Evolutionary conservation across 2,797 vertebrate species (phyloP).

Genomic region (Brachymystax lenok): DNA sequence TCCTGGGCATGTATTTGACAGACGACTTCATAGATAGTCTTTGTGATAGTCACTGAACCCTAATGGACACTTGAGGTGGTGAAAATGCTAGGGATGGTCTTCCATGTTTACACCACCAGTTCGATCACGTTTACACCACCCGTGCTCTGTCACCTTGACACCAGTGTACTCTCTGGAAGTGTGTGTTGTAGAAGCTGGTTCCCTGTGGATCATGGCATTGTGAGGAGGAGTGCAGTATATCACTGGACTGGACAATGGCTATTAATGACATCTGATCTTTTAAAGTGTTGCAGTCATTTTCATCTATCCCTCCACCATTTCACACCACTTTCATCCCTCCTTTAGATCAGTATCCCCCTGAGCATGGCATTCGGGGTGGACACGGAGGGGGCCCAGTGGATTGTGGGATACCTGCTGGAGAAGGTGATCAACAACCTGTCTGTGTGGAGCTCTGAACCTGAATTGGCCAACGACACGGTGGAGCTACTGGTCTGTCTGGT

Average conservation of each 20-base stretch:
- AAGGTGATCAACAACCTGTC: constrained; percentile 98
- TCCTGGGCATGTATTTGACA: not conserved
- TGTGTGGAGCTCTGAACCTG: constrained; percentile 96
- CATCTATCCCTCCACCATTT: not conserved
- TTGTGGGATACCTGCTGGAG: constrained; percentile 97
- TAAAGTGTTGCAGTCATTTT: not conserved
- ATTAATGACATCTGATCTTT: not conserved
- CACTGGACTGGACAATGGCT: not conserved
- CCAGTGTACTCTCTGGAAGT: not conserved
- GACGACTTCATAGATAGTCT: not conserved
- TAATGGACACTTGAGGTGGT: not conserved
- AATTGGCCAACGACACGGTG: constrained; percentile 95
- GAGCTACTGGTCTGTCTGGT: constrained; percentile 96
- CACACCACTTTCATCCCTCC: constrained; percentile 23
- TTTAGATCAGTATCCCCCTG: constrained; percentile 93
- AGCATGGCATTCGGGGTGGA: constrained; percentile 95
- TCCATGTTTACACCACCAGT: not conserved
- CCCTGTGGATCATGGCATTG: not conserved
- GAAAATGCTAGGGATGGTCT: not conserved
- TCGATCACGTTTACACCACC: too few species aligned
- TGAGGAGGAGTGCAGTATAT: not conserved
- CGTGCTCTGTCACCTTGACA: not conserved
- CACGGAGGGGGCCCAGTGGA: constrained; percentile 97
- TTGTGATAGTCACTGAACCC: not conserved
- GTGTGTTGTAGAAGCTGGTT: not conserved